These are phyloP conservation scores for Rhegmatorhina hoffmannsi DNA, from an alignment of 2,113 vertebrate genomes.

Conservation along the genomic window DNA sequence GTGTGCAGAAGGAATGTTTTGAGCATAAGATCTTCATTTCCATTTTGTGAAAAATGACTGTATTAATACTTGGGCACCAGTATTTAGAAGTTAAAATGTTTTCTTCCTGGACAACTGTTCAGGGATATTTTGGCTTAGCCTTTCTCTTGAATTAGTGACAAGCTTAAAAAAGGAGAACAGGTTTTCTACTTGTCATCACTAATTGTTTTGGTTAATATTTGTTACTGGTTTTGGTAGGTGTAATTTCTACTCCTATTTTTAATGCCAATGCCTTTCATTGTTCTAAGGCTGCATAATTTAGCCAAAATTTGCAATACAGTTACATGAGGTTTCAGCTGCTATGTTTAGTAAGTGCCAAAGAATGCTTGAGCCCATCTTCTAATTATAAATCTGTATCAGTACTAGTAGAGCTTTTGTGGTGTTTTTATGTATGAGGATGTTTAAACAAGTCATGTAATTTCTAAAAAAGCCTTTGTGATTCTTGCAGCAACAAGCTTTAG, in stretches of 20 bases:
- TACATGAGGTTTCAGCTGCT: neutral
- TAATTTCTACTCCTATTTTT: neutral
- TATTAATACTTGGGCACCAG: neutral
- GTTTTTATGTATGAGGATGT: neutral
- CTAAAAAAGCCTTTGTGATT: constrained; percentile 39
- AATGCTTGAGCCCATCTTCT: neutral
- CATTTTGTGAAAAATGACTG: neutral
- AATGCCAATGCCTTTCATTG: neutral
- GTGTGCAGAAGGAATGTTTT: neutral
- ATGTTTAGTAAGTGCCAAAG: neutral
- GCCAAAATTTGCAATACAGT: neutral
- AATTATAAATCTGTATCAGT: neutral
- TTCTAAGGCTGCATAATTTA: neutral
- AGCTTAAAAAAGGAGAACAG: neutral
- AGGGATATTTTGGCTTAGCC: neutral
- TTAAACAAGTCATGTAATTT: neutral
- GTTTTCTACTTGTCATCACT: neutral
- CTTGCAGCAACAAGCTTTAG: constrained; percentile 93
- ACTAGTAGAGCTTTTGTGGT: neutral
- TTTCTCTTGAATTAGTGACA: neutral
- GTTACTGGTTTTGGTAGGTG: neutral
- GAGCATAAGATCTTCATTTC: neutral
- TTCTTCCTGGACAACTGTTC: neutral
- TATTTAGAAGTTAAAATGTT: neutral
- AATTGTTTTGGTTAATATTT: neutral